A percentile compares a stretch with the other conserved stretches of the same genome.
These are phyloP conservation scores for Cetoscarus ocellatus DNA, from an alignment of 2,797 vertebrate genomes.

Conservation along the genomic window DNA sequence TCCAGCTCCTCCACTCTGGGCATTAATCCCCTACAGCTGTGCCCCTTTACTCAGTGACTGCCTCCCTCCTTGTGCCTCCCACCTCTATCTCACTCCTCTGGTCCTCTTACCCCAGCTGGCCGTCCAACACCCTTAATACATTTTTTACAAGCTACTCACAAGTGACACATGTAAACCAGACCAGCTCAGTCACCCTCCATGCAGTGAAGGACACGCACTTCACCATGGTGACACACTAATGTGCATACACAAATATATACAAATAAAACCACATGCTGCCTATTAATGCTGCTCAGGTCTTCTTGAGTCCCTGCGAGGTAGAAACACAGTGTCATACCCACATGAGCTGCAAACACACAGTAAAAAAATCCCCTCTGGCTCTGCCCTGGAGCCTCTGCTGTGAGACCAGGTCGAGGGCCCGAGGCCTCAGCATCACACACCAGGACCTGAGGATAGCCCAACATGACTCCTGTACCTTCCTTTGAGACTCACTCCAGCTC, in stretches of 20 bases:
- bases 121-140: slow-evolving; percentile 86
- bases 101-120: slow-evolving; percentile 73
- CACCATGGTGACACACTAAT: slow-evolving; percentile 33
- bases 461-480: slow-evolving; percentile 67
- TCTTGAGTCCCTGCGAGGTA: slow-evolving; percentile 33
- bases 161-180: slow-evolving; percentile 93
- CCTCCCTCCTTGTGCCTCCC: slow-evolving; percentile 39
- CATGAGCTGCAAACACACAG: slow-evolving; percentile 52
- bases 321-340: slow-evolving; percentile 41
- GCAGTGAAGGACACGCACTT: slow-evolving; percentile 36
- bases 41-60: slow-evolving; percentile 80
- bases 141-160: slow-evolving; percentile 95
- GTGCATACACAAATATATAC: slow-evolving; percentile 45
- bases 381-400: slow-evolving; percentile 71
- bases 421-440: slow-evolving; percentile 72
- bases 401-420: slow-evolving; percentile 69
- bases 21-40: slow-evolving; percentile 99
- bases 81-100: slow-evolving; percentile 42
- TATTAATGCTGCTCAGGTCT: slow-evolving; percentile 53
- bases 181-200: slow-evolving; percentile 62
- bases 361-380: slow-evolving; percentile 73
- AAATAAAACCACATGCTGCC: slow-evolving; percentile 33
- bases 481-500: slow-evolving; percentile 64
- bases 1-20: slow-evolving; percentile 90
- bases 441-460: slow-evolving; percentile 70